These are phyloP conservation scores for Cosmia trapezina DNA, from an alignment of 2,888 invertebrate genomes.

Conservation along the genomic window DNA sequence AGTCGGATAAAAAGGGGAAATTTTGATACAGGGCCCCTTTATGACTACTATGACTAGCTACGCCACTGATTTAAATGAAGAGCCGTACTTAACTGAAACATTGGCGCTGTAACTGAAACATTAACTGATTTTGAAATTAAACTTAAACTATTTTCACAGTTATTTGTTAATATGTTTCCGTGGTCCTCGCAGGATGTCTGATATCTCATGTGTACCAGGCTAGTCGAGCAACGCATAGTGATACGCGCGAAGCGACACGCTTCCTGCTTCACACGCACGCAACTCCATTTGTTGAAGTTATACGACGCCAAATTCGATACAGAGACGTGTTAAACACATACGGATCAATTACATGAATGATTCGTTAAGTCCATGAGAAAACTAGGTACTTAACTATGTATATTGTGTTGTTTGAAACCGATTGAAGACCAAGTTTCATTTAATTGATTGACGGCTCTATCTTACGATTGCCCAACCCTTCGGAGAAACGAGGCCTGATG, in stretches of 20 bases:
- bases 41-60: background rate
- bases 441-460: background rate
- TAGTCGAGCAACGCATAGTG: constrained; percentile 39
- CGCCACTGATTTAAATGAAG: background rate
- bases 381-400: background rate
- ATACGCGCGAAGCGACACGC: constrained; percentile 67
- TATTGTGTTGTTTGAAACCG: constrained; percentile 11
- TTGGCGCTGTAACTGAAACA: background rate
- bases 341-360: constrained; percentile 25
- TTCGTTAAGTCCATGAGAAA: constrained; percentile 28
- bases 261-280: constrained; percentile 80
- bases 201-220: constrained; percentile 40
- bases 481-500: too few relatives aligned
- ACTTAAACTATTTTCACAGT: constrained; percentile 23
- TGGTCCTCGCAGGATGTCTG: constrained; percentile 47
- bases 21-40: too few relatives aligned
- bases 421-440: background rate
- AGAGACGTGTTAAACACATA: constrained; percentile 33
- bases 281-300: constrained; percentile 68
- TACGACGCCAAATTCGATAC: constrained; percentile 58
- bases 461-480: too few relatives aligned
- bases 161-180: constrained; percentile 29
- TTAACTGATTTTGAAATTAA: background rate
- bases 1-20: background rate
- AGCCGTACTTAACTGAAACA: background rate